These are phyloP conservation scores for Manis javanica DNA, from an alignment of 2,797 vertebrate genomes.

Conservation along the genomic window DNA sequence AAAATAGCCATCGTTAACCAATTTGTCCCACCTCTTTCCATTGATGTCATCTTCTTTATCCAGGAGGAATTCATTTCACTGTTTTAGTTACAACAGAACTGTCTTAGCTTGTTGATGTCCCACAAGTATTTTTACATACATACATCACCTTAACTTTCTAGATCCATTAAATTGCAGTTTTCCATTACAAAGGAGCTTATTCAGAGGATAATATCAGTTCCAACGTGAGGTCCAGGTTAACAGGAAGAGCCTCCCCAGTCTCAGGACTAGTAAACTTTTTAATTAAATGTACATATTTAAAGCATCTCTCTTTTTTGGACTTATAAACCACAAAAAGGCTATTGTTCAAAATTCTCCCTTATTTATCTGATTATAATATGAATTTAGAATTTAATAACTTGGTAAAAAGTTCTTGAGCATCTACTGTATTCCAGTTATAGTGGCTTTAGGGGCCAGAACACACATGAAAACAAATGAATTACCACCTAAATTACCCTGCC, in stretches of 20 bases:
- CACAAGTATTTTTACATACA: slow-evolving; percentile 16
- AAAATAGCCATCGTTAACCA: neutral
- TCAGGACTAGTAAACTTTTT: neutral
- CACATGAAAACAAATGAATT: neutral
- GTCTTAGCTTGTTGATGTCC: slow-evolving; percentile 48
- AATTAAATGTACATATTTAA: neutral
- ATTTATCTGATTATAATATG: neutral
- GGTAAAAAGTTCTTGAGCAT: neutral
- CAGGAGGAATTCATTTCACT: neutral
- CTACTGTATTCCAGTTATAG: neutral
- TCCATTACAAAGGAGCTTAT: slow-evolving; percentile 49
- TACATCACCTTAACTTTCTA: slow-evolving; percentile 48
- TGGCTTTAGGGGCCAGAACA: neutral
- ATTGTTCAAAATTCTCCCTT: neutral
- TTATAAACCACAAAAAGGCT: neutral
- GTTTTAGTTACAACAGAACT: neutral
- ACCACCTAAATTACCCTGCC: neutral
- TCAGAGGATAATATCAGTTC: slow-evolving; percentile 35
- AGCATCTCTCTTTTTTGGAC: neutral
- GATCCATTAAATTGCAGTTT: slow-evolving; percentile 49
- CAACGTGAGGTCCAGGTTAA: neutral
- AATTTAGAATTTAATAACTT: neutral
- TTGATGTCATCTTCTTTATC: neutral
- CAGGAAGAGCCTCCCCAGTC: neutral
- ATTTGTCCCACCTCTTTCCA: neutral